Base-by-base conservation (phyloP, 1,140 invertebrate species). In the Homarus americanus region DNA sequence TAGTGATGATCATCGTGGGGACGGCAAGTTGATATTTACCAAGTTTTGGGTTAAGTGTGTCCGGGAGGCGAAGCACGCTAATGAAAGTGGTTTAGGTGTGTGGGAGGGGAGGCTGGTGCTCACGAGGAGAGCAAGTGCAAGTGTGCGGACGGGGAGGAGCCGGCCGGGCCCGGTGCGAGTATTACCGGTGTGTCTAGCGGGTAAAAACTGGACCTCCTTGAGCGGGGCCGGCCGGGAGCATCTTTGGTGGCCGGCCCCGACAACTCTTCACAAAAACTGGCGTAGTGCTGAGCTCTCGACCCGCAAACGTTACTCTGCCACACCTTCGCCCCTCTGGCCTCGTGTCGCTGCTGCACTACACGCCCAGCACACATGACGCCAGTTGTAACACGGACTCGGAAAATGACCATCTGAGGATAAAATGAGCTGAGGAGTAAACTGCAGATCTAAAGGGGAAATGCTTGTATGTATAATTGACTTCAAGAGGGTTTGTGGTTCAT, bases 181-280 rank as follows among this genome's bases (percentile, higher is more conserved):
- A 32, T 32, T 69, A 32, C n/a, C 28, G 63, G 63, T 69, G 28
- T 69, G 63, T 69, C 63, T 32, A 9, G 63, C 12, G n/a, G 7
- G 63, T 9, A 69, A 69, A 69, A 69, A 69, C 63, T 69, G 28
- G 63, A 32, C 24, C 63, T 32, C 63, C 63, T 69, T 69, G 63
- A 69, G 63, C n/a, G 5, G 4, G 63, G 63, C 63, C 63, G 24
- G 63, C n/a, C n/a, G 44, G n/a, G 63, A 69, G 63, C 17, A 24
- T 17, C 63, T 69, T 28, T 12, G n/a, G n/a, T 32, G 63, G 63
- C 63, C n/a, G 63, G n/a, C 24, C 63, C 63, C 2, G n/a, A 32
- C 63, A 69, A 24, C 63, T 32, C 5, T 15, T 49, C 44, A 32
- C 63, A 69, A 69, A 69, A 69, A 32, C 63, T 69, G 63, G 63